Percentiles rank a stretch among this genome's conserved stretches.
Conservation (phyloP, 1,140 invertebrate species). For the Lepidurus packardi region DNA sequence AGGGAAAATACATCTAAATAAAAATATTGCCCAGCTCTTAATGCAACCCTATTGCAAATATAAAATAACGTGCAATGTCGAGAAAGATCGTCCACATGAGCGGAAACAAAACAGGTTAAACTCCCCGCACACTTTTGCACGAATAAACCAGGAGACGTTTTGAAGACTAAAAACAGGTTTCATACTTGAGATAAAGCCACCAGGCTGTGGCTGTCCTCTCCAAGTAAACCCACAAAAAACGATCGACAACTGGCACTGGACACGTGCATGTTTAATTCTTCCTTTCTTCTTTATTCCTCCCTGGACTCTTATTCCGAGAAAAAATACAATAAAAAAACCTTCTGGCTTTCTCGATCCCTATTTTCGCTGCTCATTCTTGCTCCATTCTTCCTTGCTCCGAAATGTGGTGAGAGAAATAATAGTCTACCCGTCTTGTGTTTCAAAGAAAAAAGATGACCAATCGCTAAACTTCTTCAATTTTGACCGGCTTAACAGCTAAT, state of each 20-base stretch:
- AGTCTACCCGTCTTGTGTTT: background rate
- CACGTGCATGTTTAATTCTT: slow-evolving; percentile 16
- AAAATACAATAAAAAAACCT: background rate
- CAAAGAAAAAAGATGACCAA: background rate
- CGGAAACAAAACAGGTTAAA: background rate
- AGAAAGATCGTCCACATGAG: background rate
- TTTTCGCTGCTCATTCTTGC: background rate
- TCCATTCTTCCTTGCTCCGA: background rate
- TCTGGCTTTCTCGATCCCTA: background rate
- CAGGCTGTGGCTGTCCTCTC: slow-evolving; percentile 10
- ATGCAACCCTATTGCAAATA: background rate
- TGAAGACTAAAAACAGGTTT: background rate
- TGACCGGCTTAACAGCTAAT: background rate
- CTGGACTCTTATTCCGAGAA: background rate
- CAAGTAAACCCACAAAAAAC: background rate
- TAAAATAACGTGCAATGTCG: background rate
- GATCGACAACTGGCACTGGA: slow-evolving; percentile 20
- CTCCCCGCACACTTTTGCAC: background rate
- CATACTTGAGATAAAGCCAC: slow-evolving; percentile 19
- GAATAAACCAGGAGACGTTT: background rate
- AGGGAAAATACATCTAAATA: background rate
- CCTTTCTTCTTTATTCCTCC: background rate
- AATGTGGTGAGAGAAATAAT: background rate
- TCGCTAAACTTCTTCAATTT: background rate
- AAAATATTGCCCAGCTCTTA: background rate